Evolutionary conservation across 2,113 vertebrate species (phyloP), one percentile per base, ranked within the genome.

Genomic region (Hoplias malabaricus): DNA sequence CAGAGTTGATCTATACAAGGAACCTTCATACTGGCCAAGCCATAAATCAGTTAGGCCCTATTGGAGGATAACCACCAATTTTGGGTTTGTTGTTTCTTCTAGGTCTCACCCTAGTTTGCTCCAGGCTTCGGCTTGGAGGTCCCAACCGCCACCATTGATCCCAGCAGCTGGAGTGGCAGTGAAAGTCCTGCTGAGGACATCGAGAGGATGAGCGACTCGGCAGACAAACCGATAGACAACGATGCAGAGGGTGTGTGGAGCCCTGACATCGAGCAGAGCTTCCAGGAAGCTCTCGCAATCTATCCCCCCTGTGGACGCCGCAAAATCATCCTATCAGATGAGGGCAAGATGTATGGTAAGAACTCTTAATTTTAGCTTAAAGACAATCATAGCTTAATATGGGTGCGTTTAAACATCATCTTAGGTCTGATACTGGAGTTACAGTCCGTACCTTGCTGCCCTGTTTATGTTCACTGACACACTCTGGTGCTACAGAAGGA

Each of bases 271-370:
- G 98, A 99, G 79, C 97, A 99, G 94, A 99, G 98, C 93, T 99
- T 99, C 90, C 98, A 99, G 92, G 98, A 99, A 89, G 98, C 98
- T 59, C 91, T 99, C 89, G 98, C 98, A 86, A 99, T 99, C 90
- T 99, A 99, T 87, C 98, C 98, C 70, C 98, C 98, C 0, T 99
- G 98, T 87, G 98, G 98, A 73, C 95, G 98, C 87, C 93, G 98
- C 89, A 99, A 99, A 94, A 99, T 99, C 92, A 99, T 99, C 90
- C 94, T 99, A 80, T 99, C 98, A 33, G 98, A 99, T 68, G 98
- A 99, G 92, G 98, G 98, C 89, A 99, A 99, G 94, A 99, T 99
- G 98, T 99, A 99, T 93, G 98, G 98, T 99, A 92, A 97, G 98
- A 96, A 53, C 23, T 48, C 69, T 27, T 38, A 27, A 59, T 11